Evolutionary conservation across 1,140 invertebrate species (phyloP).

Genomic region (Hestina assimilis): DNA sequence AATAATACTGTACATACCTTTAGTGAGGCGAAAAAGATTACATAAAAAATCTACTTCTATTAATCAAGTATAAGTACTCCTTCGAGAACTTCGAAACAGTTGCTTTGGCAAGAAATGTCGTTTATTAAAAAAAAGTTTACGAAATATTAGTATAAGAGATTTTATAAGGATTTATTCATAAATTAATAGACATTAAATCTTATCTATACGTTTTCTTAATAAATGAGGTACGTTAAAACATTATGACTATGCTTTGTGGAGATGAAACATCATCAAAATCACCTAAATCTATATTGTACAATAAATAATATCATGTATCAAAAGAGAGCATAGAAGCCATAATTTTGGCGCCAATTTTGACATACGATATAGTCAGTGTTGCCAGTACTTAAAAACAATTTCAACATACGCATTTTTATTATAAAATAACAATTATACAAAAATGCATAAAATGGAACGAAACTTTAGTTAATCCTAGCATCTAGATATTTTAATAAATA

Average conservation of each 20-base stretch:
- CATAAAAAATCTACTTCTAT: slow-evolving; percentile 28
- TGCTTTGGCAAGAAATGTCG: slow-evolving; percentile 44
- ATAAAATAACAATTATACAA: slow-evolving; percentile 74
- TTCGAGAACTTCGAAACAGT: slow-evolving; percentile 25
- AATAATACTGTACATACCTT: slow-evolving; percentile 76
- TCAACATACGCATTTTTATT: slow-evolving; percentile 60
- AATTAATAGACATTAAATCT: slow-evolving; percentile 59
- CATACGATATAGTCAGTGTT: slow-evolving; percentile 38
- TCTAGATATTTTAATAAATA: slow-evolving; percentile 69
- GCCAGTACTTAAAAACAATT: slow-evolving; percentile 60
- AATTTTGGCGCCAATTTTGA: slow-evolving; percentile 32
- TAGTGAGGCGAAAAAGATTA: slow-evolving; percentile 45
- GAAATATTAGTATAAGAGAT: slow-evolving; percentile 9
- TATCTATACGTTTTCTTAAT: slow-evolving; percentile 60
- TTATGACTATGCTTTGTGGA: slow-evolving; percentile 66
- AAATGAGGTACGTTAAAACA: slow-evolving; percentile 75
- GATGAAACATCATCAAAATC: slow-evolving; percentile 42
- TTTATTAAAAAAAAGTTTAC: slow-evolving; percentile 11
- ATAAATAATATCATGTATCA: slow-evolving; percentile 43
- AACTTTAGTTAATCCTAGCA: slow-evolving; percentile 51
- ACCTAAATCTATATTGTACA: slow-evolving; percentile 62
- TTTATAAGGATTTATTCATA: slow-evolving; percentile 30
- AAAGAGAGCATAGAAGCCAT: slow-evolving; percentile 23
- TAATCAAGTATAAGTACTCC: slow-evolving; percentile 37
- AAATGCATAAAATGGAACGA: slow-evolving; percentile 75